Evolutionary conservation across 1,140 invertebrate genomes (phyloP), one percentile per base, ranked within the genome.

Genomic region (Pararge aegeria): DNA sequence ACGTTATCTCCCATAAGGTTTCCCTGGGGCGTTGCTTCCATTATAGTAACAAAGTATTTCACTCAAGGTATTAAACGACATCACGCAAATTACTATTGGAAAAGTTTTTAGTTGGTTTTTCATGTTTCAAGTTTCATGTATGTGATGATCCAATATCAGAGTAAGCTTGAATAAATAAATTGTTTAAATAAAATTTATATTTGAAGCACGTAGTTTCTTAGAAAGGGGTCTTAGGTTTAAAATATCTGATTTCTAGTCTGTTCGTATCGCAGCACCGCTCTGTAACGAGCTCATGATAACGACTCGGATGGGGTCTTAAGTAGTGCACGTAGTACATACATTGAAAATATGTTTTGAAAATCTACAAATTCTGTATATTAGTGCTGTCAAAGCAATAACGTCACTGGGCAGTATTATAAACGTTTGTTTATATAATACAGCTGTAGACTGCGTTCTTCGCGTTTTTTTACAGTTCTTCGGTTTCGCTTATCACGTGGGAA

Each of bases 1-100:
- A 34, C 27, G 37, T 52, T 21, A 53, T 60, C 57, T 50, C 38
- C 27, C 37, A 18, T 21, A 29, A 52, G 53, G 42, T 27, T 12
- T 34, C 40, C 40, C 30, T 13, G 30, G 57, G 42, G 54, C 49
- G 44, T 30, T 53, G 42, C 49, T 61, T 65, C 55, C 63, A 60
- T 57, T 55, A 61, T 53, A 60, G 30, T 55, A 52, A 61, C 63
- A 61, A 61, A 65, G 57, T 61, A 55, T 51, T 34, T 38, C 40
- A 61, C 63, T 65, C 44, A 61, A 61, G 42, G 42, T 61, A 44
- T 34, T 21, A 48, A 46, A 54, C 48, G 52, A 58, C 54, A 58
- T 50, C 42, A 51, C 34, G n/a, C 46, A 62, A 66, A 66, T 61
- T 57, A 61, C 57, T 50, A 52, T 38, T 55, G 21, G 50, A 37